These are phyloP conservation scores for Plotosus lineatus DNA, from an alignment of 2,113 vertebrate genomes.

Conservation along the genomic window DNA sequence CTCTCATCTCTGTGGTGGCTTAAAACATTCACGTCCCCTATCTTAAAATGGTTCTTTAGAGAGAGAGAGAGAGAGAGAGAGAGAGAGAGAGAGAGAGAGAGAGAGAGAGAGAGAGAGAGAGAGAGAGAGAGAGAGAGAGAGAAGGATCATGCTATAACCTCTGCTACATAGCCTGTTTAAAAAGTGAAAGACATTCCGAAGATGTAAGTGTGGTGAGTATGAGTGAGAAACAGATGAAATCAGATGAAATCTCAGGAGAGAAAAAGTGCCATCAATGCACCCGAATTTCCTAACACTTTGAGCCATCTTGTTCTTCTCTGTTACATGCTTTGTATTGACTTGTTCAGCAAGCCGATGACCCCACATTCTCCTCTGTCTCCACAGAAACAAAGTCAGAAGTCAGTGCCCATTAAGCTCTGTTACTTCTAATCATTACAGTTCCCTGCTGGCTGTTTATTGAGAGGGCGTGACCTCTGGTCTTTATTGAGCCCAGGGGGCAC, in stretches of 20 bases:
- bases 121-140: no score
- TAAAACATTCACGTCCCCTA: not conserved
- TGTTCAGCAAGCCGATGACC: conserved; percentile 63
- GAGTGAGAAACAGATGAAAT: conserved; percentile 53
- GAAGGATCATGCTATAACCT: not conserved
- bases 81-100: no score
- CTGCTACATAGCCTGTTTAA: not conserved
- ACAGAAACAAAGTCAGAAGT: conserved; percentile 68
- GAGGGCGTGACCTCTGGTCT: conserved; percentile 43
- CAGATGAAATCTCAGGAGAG: conserved; percentile 56
- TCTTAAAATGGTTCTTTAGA: not conserved
- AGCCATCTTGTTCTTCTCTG: not conserved
- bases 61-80: no score
- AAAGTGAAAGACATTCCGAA: not conserved
- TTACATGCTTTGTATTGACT: conserved; percentile 58
- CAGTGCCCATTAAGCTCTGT: conserved; percentile 67
- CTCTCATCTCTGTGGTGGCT: not conserved
- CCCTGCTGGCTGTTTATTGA: conserved; percentile 60
- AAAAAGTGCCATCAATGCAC: not conserved
- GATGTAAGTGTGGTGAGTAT: no score
- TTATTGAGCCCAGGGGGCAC: conserved; percentile 56
- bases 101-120: no score
- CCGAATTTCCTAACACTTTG: conserved; percentile 55
- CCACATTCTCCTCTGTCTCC: conserved; percentile 67
- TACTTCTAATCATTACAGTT: conserved; percentile 69